A percentile compares a stretch with the other conserved stretches of the same genome.
Evolutionary conservation across 2,888 invertebrate species (phyloP).

Genomic region (Entomobrya proxima): DNA sequence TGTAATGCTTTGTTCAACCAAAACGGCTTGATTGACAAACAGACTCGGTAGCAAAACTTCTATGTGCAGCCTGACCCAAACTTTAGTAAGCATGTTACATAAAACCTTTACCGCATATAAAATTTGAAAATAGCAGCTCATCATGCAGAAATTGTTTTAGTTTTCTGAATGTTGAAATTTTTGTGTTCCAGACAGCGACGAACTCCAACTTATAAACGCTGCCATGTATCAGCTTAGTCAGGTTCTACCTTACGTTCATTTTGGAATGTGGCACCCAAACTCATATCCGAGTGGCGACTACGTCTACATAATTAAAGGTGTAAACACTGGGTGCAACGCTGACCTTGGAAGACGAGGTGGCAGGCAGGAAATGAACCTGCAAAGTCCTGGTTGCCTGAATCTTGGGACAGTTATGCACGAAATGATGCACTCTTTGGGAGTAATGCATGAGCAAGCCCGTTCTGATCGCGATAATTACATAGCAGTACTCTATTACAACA

Average conservation of each 20-base stretch:
- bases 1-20: not conserved
- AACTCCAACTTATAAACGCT: no score
- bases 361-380: constrained; percentile 4
- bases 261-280: no score
- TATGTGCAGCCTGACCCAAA: no score
- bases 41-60: not conserved
- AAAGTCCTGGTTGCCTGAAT: constrained; percentile 13
- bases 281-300: constrained; percentile 52
- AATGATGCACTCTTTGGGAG: constrained; percentile 23
- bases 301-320: constrained; percentile 30
- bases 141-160: no score
- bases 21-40: not conserved
- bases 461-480: constrained; percentile 38
- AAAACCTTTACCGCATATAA: no score
- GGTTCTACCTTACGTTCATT: no score
- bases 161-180: no score
- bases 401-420: constrained; percentile 29
- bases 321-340: constrained; percentile 35
- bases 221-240: no score
- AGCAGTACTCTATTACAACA: constrained; percentile 19
- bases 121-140: no score
- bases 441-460: constrained; percentile 41
- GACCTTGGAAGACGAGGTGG: constrained; percentile 44
- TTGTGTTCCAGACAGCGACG: no score
- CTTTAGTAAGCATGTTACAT: no score